Evolutionary conservation across 2,113 vertebrate genomes (phyloP).

Genomic region (Chunga burmeisteri): DNA sequence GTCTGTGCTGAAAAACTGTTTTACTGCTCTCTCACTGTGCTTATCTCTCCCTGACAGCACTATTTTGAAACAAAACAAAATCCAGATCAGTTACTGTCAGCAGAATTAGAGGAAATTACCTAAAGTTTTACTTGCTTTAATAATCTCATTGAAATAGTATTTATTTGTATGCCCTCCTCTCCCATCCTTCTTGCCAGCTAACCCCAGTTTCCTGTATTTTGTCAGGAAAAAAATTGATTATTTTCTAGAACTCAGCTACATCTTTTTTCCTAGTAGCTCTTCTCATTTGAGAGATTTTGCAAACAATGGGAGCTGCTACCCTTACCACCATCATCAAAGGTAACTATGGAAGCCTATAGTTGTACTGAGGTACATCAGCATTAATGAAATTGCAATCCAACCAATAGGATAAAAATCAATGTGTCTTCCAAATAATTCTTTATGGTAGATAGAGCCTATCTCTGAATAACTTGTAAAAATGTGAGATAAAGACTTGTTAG

Average conservation of each 20-base stretch:
- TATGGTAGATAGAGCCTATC: background rate
- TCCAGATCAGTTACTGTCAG: slow-evolving; percentile 1
- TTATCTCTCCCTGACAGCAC: slow-evolving; percentile 27
- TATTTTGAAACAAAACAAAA: slow-evolving; percentile 53
- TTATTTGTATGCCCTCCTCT: slow-evolving; percentile 8
- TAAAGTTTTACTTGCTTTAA: slow-evolving; percentile 37
- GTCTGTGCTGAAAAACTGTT: background rate
- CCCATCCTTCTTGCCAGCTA: background rate
- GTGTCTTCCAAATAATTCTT: background rate
- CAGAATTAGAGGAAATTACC: slow-evolving; percentile 56
- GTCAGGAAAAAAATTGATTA: background rate
- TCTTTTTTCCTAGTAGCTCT: background rate
- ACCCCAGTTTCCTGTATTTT: slow-evolving; percentile 27
- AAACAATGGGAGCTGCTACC: background rate
- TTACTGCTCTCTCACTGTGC: background rate
- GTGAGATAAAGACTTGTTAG: background rate
- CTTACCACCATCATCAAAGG: background rate
- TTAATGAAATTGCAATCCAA: background rate
- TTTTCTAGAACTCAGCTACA: background rate
- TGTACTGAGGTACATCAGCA: background rate
- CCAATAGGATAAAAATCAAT: background rate
- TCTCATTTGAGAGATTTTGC: background rate
- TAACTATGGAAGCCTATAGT: background rate
- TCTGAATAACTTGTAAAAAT: background rate
- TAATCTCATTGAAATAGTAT: background rate